Base-by-base conservation (phyloP, 2,113 vertebrate species). In the Zosterops lateralis region DNA sequence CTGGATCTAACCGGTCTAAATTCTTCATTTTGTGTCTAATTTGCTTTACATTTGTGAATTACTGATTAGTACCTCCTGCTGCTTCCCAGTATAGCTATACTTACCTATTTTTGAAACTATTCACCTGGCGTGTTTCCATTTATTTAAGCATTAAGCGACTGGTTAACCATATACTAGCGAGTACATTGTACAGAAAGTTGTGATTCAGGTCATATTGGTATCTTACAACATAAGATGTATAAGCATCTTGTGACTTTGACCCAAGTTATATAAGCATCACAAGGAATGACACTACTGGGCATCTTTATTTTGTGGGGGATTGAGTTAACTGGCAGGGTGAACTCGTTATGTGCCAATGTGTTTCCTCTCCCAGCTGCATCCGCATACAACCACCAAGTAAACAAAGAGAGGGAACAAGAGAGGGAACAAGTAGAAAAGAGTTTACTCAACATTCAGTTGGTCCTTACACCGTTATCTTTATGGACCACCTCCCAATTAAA, bases 331-430 rank as follows among this genome's bases (percentile, higher is more conserved):
- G 5, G 10, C 9, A 14, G 34, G 18, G 7, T 36, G 22, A 60
- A 29, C 17, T 82, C 1, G 0, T 44, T 67, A 18, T 3, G 12
- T 47, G 29, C 6, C 56, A 3, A 1, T 2, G 14, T 9, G 6
- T 48, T 45, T 62, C 19, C 36, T 18, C 32, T 20, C 28, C 17
- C 22, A 12, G 18, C 31, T 19, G 8, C 0, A 2, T 10, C 28
- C 1, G 0, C 26, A 6, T 9, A 6, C 34, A 1, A 0, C 12
- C 40, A 34, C 25, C 42, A 53, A 87, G 66, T 9, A 85, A 79
- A 74, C 0, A 2, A 71, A 34, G 0, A 31, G 6, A 53, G 11
- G 21, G 50, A 42, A 72, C 18, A 71, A 34, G 0, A 34, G 6
- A 53, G 11, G 21, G 51, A 42, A 72, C 18, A 47, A 38, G 16